Conservation (phyloP, 2,888 invertebrate species). For the Lasioglossum morio region DNA sequence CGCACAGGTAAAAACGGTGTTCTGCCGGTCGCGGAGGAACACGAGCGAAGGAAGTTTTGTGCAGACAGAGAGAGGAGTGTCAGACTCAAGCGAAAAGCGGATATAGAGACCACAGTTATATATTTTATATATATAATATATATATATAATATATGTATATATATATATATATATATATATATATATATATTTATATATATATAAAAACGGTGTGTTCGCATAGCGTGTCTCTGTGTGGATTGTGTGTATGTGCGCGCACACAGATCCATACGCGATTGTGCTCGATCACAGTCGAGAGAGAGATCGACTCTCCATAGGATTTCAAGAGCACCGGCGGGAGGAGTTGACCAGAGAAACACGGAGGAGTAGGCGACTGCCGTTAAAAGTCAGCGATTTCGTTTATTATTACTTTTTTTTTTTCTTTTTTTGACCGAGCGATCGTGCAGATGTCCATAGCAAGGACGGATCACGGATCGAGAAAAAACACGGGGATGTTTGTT, state of each 20-base stretch:
- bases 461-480: not conserved
- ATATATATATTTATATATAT: too few relatives aligned
- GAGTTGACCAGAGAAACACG: constrained; percentile 2
- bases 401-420: constrained; percentile 40
- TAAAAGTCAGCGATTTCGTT: constrained; percentile 47
- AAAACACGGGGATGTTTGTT: not conserved
- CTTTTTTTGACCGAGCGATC: constrained; percentile 22
- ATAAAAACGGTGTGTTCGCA: not conserved
- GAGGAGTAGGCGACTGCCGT: not conserved
- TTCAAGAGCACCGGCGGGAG: not conserved
- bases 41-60: constrained; percentile 5
- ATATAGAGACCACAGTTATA: constrained; percentile 36
- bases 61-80: constrained; percentile 16
- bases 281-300: not conserved
- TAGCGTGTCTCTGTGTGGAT: constrained; percentile 1
- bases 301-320: not conserved
- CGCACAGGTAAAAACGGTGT: not conserved
- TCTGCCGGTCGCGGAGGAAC: not conserved
- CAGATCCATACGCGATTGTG: not conserved
- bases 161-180: too few relatives aligned
- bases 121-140: not conserved
- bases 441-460: constrained; percentile 49
- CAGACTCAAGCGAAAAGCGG: constrained; percentile 34
- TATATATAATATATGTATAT: too few relatives aligned
- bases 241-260: constrained; percentile 14